Conservation (phyloP, 1,140 invertebrate species). For the Globodera rostochiensis region DNA sequence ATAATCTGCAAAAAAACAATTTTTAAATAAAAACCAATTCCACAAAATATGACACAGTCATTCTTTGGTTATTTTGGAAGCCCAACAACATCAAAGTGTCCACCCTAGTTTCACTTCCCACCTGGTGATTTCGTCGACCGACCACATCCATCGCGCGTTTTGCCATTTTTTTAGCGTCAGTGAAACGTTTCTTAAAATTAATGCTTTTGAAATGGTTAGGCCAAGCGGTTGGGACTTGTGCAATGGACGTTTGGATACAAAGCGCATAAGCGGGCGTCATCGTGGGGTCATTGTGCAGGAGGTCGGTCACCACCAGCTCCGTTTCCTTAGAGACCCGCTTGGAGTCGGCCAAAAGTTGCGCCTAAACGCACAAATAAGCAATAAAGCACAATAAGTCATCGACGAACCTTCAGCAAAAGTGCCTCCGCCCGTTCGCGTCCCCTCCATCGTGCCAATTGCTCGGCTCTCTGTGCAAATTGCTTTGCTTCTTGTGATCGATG, state of each 20-base stretch:
- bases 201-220: neutral
- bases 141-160: conserved; percentile 18
- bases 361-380: conserved; percentile 2
- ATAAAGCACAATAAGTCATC: neutral
- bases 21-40: no score
- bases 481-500: conserved; percentile 13
- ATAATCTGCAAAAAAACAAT: neutral
- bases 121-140: conserved; percentile 12
- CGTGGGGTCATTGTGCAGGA: conserved; percentile 13
- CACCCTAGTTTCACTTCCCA: no score
- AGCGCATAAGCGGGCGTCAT: conserved; percentile 18
- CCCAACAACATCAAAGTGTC: no score
- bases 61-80: no score
- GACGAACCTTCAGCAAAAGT: conserved; percentile 4
- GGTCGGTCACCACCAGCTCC: conserved; percentile 10
- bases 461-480: conserved; percentile 19
- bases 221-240: neutral
- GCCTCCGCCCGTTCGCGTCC: conserved; percentile 1
- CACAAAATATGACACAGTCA: no score
- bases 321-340: conserved; percentile 14
- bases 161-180: conserved; percentile 17
- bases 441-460: conserved; percentile 13
- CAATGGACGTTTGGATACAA: conserved; percentile 9
- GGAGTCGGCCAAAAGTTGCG: conserved; percentile 19
- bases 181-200: conserved; percentile 22